These are phyloP conservation scores for Molossus alvarezi DNA, from an alignment of 2,797 vertebrate species.

Conservation along the genomic window DNA sequence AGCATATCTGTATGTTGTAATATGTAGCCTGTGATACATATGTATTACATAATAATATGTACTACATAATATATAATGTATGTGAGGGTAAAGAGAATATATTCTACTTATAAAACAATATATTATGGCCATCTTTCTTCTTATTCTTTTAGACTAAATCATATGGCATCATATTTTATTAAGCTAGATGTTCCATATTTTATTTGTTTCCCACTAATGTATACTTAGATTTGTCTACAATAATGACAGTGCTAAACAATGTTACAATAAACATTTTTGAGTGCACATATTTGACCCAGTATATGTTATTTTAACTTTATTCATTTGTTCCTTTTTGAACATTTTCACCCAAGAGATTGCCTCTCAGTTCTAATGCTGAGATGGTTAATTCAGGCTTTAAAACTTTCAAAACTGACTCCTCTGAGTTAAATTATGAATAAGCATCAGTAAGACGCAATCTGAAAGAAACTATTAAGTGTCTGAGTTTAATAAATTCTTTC, in stretches of 20 bases:
- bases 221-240: background rate
- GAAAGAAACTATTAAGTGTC: constrained; percentile 19
- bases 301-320: background rate
- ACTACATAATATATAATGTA: background rate
- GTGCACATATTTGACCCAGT: background rate
- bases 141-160: background rate
- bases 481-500: constrained; percentile 38
- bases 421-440: background rate
- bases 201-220: background rate
- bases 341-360: background rate
- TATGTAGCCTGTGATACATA: background rate
- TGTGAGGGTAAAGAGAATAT: background rate
- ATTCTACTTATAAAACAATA: background rate
- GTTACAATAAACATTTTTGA: background rate
- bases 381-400: background rate
- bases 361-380: constrained; percentile 5
- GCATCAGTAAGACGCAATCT: background rate
- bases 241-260: background rate
- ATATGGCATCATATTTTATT: background rate
- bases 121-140: background rate
- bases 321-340: background rate
- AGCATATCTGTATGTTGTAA: background rate
- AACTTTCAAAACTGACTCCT: background rate
- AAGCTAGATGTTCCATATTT: background rate
- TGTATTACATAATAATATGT: background rate